These are phyloP conservation scores for Hyperoplus lanceolatus DNA, from an alignment of 2,797 vertebrate genomes.

Conservation along the genomic window DNA sequence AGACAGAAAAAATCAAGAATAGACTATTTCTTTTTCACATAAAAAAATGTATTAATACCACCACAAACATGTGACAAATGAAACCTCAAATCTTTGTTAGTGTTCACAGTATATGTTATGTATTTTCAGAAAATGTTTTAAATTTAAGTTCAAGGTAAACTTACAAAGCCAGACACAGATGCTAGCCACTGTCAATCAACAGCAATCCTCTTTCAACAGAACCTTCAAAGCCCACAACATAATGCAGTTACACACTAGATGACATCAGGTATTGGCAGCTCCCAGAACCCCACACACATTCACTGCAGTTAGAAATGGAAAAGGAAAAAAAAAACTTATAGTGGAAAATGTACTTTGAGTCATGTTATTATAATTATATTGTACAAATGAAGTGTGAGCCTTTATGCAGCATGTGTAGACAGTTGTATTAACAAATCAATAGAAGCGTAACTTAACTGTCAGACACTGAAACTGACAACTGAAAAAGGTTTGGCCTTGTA, in stretches of 20 bases:
- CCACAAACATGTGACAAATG: neutral
- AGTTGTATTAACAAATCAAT: neutral
- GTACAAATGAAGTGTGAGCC: neutral
- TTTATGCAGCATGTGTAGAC: neutral
- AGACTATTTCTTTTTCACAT: neutral
- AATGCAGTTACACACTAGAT: neutral
- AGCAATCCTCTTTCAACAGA: neutral
- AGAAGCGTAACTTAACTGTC: neutral
- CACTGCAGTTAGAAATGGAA: neutral
- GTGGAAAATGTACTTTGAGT: neutral
- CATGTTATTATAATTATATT: neutral
- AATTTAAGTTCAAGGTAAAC: slow-evolving; percentile 1
- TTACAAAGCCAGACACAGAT: neutral
- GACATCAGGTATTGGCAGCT: neutral
- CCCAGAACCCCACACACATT: neutral
- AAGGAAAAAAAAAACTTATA: neutral
- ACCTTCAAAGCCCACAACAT: neutral
- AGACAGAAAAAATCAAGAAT: neutral
- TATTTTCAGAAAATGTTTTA: slow-evolving; percentile 5
- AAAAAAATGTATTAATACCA: neutral
- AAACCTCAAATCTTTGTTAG: neutral
- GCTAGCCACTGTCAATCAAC: neutral
- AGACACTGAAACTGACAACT: neutral
- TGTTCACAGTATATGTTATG: slow-evolving; percentile 1
- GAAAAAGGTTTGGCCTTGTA: neutral